Base-by-base conservation (phyloP, 1,140 invertebrate genomes). In the Hypothenemus hampei region DNA sequence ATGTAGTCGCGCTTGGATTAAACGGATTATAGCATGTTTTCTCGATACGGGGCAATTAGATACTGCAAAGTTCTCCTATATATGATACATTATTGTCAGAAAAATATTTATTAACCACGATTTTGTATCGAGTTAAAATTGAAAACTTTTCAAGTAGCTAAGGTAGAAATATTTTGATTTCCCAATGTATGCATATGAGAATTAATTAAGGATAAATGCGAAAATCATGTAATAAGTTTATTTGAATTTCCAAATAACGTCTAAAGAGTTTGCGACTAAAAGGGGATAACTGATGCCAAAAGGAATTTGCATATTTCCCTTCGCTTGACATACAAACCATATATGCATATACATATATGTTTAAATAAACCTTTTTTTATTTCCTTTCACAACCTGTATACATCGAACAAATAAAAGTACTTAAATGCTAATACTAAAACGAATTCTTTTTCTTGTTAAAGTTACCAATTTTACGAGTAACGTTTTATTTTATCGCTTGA, bases 171-270 rank as follows among this genome's bases (percentile, higher is more conserved):
- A n/a, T n/a, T n/a, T n/a, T n/a, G n/a, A n/a, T n/a, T n/a, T n/a
- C n/a, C n/a, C n/a, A 37, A 13, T 37, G 8, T 54, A 54, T 54
- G 41, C 41, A 54, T 54, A 46, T 54, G 16, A 11, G 51, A 20
- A 33, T 46, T 53, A 44, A 41, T 41, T 54, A 13, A 54, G 26
- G 51, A n/a, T 24, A 54, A 54, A 54, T 54, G 51, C 41, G 51
- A 54, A 29, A 54, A 54, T 31, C 51, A 43, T 54, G 51, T 54
- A 54, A 54, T 46, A 54, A 41, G 23, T 46, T 40, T 24, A 53
- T 53, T 53, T 46, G 46, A 54, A 54, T 46, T 54, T 54, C 39
- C 51, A 31, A 23, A 23, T 21, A 50, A 50, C 29, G 48, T 54
- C 29, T 23, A 44, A 54, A 46, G 41, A 54, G 51, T 44, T 39